These are phyloP conservation scores for Thymelicus lineola DNA, from an alignment of 2,888 invertebrate species.

Conservation along the genomic window DNA sequence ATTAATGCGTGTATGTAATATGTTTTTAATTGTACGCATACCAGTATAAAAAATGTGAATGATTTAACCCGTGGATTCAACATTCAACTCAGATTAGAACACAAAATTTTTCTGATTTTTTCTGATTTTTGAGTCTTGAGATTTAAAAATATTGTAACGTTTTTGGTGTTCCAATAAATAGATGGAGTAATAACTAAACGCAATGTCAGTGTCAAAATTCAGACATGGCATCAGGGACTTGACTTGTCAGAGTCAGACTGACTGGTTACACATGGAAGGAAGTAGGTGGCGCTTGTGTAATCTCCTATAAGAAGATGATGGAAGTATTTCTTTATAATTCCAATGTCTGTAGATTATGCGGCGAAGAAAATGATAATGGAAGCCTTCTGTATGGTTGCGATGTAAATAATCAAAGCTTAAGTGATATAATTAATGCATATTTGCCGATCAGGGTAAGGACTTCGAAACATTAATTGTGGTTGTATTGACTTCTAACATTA, in stretches of 20 bases:
- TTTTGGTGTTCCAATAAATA: too few relatives aligned
- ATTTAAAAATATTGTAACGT: too few relatives aligned
- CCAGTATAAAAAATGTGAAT: too few relatives aligned
- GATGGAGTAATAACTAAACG: constrained; percentile 10
- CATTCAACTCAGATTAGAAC: too few relatives aligned
- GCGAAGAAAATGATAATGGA: constrained; percentile 89
- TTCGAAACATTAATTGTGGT: constrained; percentile 62
- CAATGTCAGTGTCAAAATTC: not conserved
- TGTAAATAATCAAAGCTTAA: constrained; percentile 86
- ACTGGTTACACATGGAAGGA: constrained; percentile 53
- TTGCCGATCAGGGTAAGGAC: constrained; percentile 89
- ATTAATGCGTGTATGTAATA: too few relatives aligned
- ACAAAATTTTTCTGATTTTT: too few relatives aligned
- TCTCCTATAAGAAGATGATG: constrained; percentile 62
- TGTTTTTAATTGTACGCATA: too few relatives aligned
- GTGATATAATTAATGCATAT: constrained; percentile 89
- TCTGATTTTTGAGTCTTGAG: too few relatives aligned
- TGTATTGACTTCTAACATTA: constrained; percentile 75
- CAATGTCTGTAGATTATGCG: constrained; percentile 91
- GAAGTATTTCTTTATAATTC: constrained; percentile 87
- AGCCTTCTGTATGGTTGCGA: constrained; percentile 86
- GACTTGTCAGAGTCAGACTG: too few relatives aligned
- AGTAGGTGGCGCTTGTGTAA: constrained; percentile 70
- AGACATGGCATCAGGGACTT: too few relatives aligned
- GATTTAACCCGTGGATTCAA: too few relatives aligned